Percentiles rank a stretch among this genome's conserved stretches.
Evolutionary conservation across 2,113 vertebrate genomes (phyloP).

Genomic region (Gallinago media): DNA sequence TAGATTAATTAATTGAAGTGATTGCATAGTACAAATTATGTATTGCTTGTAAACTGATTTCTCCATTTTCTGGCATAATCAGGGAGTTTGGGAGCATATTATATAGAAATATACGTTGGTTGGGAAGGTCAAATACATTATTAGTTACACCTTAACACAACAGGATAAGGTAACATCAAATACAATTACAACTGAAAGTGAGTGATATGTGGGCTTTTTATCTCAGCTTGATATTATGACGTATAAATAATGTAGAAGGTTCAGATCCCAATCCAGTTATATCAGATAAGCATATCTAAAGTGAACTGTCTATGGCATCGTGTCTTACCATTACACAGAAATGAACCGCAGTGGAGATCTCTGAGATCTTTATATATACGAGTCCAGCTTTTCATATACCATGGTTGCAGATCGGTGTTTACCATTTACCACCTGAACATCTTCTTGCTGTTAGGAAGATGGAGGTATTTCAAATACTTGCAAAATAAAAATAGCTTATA

Average conservation of each 20-base stretch:
- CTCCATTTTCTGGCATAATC: neutral
- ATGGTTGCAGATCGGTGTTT: neutral
- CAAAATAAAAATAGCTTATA: neutral
- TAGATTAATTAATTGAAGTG: neutral
- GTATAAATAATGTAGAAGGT: neutral
- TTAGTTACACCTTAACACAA: neutral
- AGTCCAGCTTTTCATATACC: neutral
- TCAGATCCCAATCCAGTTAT: neutral
- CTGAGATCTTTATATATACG: neutral
- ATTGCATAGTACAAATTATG: neutral
- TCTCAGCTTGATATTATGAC: neutral
- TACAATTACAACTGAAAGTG: neutral
- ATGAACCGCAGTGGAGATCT: neutral
- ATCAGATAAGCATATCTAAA: neutral
- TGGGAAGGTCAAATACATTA: neutral
- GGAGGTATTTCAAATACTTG: neutral
- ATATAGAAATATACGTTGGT: neutral
- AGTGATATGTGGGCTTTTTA: neutral
- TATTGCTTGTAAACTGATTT: neutral
- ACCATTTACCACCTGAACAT: neutral
- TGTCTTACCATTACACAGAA: accelerated
- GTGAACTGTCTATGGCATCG: neutral
- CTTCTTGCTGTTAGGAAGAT: neutral
- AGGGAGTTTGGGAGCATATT: neutral
- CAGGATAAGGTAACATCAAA: neutral